Conservation (phyloP, 2,888 invertebrate genomes). For the Cantharis rustica region DNA sequence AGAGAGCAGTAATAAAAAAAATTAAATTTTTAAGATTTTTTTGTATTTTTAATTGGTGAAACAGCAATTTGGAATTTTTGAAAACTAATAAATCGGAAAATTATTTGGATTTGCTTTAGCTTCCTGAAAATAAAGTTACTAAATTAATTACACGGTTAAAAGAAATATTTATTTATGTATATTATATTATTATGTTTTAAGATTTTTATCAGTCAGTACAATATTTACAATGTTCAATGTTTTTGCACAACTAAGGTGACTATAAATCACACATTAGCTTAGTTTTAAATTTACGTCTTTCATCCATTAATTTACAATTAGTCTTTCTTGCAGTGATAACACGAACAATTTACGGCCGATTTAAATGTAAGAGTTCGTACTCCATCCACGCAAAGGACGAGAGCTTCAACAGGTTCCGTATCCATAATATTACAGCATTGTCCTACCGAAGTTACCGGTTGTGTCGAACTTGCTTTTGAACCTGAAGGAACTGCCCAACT, state of each 20-base stretch:
- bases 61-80: no score
- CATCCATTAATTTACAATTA: conserved; percentile 42
- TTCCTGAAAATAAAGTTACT: neutral
- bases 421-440: conserved; percentile 92
- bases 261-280: conserved; percentile 20
- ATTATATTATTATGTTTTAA: conserved; percentile 15
- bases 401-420: conserved; percentile 78
- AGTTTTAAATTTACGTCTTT: conserved; percentile 2
- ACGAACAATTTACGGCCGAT: conserved; percentile 81
- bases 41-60: no score
- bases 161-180: conserved; percentile 18
- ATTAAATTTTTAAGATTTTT: no score
- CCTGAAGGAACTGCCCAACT: conserved; percentile 84
- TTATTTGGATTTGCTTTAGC: neutral
- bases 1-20: no score
- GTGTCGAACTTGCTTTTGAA: conserved; percentile 58
- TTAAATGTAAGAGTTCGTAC: conserved; percentile 78
- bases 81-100: no score
- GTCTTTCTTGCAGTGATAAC: conserved; percentile 86
- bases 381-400: conserved; percentile 79
- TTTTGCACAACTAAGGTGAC: conserved; percentile 23
- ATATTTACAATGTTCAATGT: conserved; percentile 21
- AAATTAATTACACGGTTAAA: neutral
- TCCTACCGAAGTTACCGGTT: conserved; percentile 68
- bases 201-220: conserved; percentile 27